Conservation (phyloP, 1,140 invertebrate genomes). For the Colletes gigas region DNA sequence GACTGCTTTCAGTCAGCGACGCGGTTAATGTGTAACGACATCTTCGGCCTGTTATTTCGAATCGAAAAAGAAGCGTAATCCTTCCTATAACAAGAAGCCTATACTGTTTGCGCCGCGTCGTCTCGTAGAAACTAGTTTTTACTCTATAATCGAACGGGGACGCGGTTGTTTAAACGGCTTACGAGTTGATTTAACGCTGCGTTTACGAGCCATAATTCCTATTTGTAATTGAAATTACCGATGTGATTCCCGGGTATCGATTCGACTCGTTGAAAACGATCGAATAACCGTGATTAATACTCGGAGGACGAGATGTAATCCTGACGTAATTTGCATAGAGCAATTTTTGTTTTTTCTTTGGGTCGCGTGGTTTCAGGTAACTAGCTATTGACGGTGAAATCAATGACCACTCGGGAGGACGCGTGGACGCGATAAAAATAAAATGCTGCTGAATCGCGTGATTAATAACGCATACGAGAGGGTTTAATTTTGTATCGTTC, state of each 20-base stretch:
- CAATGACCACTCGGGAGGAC: not conserved
- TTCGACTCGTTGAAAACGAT: not conserved
- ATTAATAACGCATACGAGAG: not conserved
- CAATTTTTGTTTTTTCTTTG: not conserved
- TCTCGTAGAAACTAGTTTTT: too few relatives aligned
- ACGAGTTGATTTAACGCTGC: not conserved
- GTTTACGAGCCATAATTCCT: not conserved
- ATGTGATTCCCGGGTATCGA: too few relatives aligned
- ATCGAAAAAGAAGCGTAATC: not conserved
- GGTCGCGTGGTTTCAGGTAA: not conserved
- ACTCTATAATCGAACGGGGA: not conserved
- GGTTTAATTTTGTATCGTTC: not conserved
- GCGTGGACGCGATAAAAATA: not conserved
- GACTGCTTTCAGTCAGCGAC: too few relatives aligned
- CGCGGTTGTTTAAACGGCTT: not conserved
- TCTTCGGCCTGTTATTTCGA: not conserved
- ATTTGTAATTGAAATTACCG: not conserved
- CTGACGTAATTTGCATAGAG: not conserved
- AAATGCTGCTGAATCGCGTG: not conserved
- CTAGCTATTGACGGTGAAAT: not conserved
- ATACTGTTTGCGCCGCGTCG: not conserved
- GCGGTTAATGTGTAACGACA: not conserved
- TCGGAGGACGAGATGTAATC: not conserved
- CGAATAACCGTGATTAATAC: constrained; percentile 5
- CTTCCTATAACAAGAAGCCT: not conserved